phyloP scores from a whole-genome alignment of 2,113 vertebrate genomes.

The Pterophyllum scalare region DNA sequence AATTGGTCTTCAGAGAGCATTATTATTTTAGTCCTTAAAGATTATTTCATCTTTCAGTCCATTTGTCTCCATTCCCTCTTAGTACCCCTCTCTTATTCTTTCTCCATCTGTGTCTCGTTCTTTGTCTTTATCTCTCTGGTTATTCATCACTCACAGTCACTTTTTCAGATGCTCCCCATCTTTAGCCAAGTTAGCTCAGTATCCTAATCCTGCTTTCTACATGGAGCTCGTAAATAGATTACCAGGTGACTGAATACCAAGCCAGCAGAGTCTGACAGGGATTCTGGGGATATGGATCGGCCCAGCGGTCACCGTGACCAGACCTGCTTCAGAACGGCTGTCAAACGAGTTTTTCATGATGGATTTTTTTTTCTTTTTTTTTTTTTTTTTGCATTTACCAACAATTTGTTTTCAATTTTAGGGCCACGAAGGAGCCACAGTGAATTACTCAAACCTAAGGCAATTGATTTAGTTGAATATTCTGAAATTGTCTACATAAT shows the following conservation, averaged over 20 bases:
- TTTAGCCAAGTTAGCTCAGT: slow-evolving; percentile 44
- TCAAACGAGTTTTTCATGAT: background rate
- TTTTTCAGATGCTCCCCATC: slow-evolving; percentile 29
- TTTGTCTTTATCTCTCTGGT: slow-evolving; percentile 40
- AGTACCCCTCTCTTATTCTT: slow-evolving; percentile 9
- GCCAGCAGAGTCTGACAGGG: slow-evolving; percentile 36
- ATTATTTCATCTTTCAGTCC: slow-evolving; percentile 40
- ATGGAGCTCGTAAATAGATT: slow-evolving; percentile 50
- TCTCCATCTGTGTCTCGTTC: slow-evolving; percentile 36
- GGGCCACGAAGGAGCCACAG: background rate
- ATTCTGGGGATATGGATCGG: slow-evolving; percentile 25
- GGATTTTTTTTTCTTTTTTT: background rate
- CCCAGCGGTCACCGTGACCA: slow-evolving; percentile 21
- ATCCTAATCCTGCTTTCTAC: slow-evolving; percentile 43
- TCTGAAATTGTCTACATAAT: background rate
- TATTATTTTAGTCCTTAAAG: slow-evolving; percentile 34
- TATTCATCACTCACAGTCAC: slow-evolving; percentile 36
- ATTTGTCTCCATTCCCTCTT: slow-evolving; percentile 20
- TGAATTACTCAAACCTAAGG: background rate
- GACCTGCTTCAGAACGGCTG: background rate
- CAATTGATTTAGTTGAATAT: background rate
- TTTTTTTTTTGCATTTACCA: no score
- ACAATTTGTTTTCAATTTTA: background rate
- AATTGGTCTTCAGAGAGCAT: slow-evolving; percentile 8
- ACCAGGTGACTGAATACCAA: slow-evolving; percentile 58